Evolutionary conservation across 2,888 invertebrate species (phyloP), one percentile per base, ranked within the genome.

Genomic region (Cataglyphis cursor): DNA sequence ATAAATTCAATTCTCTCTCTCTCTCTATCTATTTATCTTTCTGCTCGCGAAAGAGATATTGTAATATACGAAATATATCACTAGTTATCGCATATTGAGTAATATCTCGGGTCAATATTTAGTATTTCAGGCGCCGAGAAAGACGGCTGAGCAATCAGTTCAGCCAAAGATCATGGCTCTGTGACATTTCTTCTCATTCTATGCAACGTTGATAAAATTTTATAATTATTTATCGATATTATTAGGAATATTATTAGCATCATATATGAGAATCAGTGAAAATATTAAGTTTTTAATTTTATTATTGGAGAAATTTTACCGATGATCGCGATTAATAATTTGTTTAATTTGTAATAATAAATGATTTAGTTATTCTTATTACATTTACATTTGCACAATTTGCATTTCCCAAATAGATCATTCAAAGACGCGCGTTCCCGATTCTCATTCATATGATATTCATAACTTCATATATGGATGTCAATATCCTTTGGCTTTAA

Each of bases 81-180:
- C 8, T 21, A 31, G 5, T 87, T 81, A 62, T 85, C 66, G 0
- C 8, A 48, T 28, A 15, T n/a, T 31, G 41, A 48, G 24, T 35
- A 51, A 31, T 44, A 83, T 82, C 82, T 85, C 59, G 51, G 73
- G 76, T 85, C 85, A 81, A 24, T 15, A 59, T 85, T 82, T 75
- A 72, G 72, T 41, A 61, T 73, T 41, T 38, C 64, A 18, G 12
- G 12, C 35, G 10, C 35, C 31, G 70, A 65, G 70, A 65, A 35
- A 59, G 3, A 44, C 6, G 62, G 48, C 59, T 31, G 75, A 74
- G 62, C 59, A 85, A 87, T 87, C 83, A 51, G 48, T 75, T 21
- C 66, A 21, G 72, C 2, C 81, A 74, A 65, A 66, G 85, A 83
- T 85, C 81, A 82, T n/a, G 62, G 10, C 70, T 24, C 12, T 9